Evolutionary conservation across 2,888 invertebrate genomes (phyloP), one percentile per base, ranked within the genome.

Genomic region (Lasioglossum malachurum): DNA sequence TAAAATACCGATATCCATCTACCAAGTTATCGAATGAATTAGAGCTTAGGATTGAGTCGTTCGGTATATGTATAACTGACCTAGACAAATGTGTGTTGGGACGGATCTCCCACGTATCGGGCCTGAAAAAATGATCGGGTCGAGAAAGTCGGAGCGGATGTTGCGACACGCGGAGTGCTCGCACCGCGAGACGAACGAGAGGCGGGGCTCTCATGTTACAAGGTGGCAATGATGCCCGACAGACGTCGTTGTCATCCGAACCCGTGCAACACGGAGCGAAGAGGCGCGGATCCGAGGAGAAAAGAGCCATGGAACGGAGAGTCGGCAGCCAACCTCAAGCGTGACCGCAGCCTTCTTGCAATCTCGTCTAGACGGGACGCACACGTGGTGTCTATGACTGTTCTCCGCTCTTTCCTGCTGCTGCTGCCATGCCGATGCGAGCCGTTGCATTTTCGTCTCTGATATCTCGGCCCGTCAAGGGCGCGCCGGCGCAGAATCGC

Each of bases 361-460:
- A 93, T 93, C 93, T 92, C 91, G 93, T 93, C 93, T 93, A 93
- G 93, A 93, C 93, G 86, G 80, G 77, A 90, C 67, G 69, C 69
- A 69, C 89, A 88, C 92, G 84, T 84, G 89, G 83, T 87, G 85
- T 83, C 85, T 88, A 80, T 73, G 72, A 44, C 72, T 57, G 82
- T 73, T 60, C 72, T 81, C 53, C 2, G 74, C 72, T 57, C 73
- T 76, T 86, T 83, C 46, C 57, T 72, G 71, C 80, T 44, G 64
- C 74, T 41, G 46, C 53, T 71, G 67, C 79, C 49, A n/a, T 27
- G 49, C 23, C 14, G 41, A 41, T 71, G 71, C 69, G 35, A 23
- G 69, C n/a, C 38, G 53, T 82, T 38, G 83, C 74, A 60, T 78
- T 69, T 49, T 49, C 75, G 49, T n/a, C 74, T 10, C 67, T 27